These are phyloP conservation scores for Odontamblyopus rebecca DNA, from an alignment of 2,797 vertebrate species.

Conservation along the genomic window DNA sequence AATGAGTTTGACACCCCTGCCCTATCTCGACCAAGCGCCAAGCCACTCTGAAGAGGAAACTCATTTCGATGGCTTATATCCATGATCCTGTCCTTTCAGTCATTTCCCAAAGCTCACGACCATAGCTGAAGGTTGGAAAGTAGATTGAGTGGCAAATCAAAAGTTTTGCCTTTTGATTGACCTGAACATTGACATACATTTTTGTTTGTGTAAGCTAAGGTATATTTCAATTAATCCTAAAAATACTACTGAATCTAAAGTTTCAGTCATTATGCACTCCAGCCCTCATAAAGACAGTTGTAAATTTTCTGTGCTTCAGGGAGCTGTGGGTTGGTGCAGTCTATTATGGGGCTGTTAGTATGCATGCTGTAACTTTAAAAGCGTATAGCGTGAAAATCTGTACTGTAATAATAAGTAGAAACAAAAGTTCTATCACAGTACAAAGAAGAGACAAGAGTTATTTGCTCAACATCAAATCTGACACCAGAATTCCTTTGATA, in stretches of 20 bases:
- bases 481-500: conserved; percentile 5
- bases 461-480: neutral
- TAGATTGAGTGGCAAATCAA: no score
- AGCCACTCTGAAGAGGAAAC: no score
- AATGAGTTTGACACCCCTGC: no score
- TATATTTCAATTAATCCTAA: neutral
- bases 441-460: neutral
- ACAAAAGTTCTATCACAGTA: neutral
- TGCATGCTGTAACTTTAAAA: conserved; percentile 38
- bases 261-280: neutral
- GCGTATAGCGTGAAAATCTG: no score
- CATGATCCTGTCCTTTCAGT: no score
- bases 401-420: no score
- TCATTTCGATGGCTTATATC: no score
- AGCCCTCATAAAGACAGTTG: neutral
- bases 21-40: no score
- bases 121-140: no score
- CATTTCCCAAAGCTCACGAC: no score
- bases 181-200: no score
- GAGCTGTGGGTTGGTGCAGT: conserved; percentile 20
- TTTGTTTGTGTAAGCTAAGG: neutral
- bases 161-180: neutral
- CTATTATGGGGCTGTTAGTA: conserved; percentile 36
- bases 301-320: conserved; percentile 39
- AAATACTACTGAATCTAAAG: neutral